These are phyloP conservation scores for Antigone vipio DNA, from an alignment of 2,113 vertebrate species.

Conservation along the genomic window DNA sequence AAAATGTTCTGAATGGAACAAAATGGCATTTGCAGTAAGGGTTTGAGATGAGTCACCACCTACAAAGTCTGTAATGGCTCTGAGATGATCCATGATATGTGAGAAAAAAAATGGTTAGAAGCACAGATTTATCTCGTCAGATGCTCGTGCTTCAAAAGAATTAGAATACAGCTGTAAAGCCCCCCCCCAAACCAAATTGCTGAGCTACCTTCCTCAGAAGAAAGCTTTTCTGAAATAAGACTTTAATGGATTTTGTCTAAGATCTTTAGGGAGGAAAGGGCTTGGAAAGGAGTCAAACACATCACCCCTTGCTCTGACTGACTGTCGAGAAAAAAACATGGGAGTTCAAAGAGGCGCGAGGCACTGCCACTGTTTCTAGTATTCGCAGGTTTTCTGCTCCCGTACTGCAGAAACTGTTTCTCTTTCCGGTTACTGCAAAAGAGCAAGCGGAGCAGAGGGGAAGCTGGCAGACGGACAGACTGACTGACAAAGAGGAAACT, in stretches of 20 bases:
- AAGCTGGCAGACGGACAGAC: background rate
- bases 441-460: background rate
- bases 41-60: background rate
- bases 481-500: conserved; percentile 23
- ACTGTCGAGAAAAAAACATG: background rate
- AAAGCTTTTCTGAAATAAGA: background rate
- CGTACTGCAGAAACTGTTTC: background rate
- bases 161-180: background rate
- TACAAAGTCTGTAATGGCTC: background rate
- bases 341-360: background rate
- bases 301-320: background rate
- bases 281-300: background rate
- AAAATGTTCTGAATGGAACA: background rate
- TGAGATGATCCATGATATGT: background rate
- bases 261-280: background rate
- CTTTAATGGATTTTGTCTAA: background rate
- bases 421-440: background rate
- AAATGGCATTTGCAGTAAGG: background rate
- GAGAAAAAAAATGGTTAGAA: background rate
- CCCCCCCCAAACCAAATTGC: background rate
- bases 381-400: background rate
- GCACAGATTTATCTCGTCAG: background rate
- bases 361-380: background rate
- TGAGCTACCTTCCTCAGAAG: background rate
- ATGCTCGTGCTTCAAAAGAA: background rate